Percentiles rank a stretch among this genome's conserved stretches.
Evolutionary conservation across 2,888 invertebrate genomes (phyloP).

Genomic region (Nephrotoma guestfalica): DNA sequence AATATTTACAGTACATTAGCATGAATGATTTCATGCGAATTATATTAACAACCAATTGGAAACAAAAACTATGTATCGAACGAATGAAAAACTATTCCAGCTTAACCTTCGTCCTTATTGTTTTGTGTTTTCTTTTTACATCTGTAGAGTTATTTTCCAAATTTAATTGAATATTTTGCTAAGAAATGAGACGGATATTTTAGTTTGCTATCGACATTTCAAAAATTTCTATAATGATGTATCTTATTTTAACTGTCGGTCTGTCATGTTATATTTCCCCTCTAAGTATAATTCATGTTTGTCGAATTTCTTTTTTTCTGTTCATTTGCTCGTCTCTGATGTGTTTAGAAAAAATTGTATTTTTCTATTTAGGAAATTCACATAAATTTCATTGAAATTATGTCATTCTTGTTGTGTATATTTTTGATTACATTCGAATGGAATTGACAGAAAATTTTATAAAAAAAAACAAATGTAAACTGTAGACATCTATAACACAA

Average conservation of each 20-base stretch:
- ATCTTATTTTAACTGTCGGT: background rate
- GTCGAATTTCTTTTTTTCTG: background rate
- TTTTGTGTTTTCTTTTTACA: background rate
- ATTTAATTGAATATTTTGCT: background rate
- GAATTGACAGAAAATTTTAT: background rate
- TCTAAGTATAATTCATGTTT: background rate
- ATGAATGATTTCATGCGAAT: background rate
- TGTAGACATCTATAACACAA: background rate
- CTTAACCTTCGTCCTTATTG: background rate
- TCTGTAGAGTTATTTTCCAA: background rate
- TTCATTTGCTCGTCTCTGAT: background rate
- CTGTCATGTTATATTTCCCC: background rate
- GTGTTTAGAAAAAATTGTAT: background rate
- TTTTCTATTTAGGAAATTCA: background rate
- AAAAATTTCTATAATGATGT: background rate
- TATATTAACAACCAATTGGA: background rate
- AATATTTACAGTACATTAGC: background rate
- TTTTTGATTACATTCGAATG: background rate
- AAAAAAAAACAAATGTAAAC: background rate
- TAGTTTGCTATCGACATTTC: background rate
- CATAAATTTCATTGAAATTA: background rate
- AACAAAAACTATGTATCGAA: background rate
- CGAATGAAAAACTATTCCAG: background rate
- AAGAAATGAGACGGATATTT: background rate
- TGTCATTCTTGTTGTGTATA: background rate